phyloP scores from a whole-genome alignment of 2,888 invertebrate genomes.

The Drosophila subquinaria region DNA sequence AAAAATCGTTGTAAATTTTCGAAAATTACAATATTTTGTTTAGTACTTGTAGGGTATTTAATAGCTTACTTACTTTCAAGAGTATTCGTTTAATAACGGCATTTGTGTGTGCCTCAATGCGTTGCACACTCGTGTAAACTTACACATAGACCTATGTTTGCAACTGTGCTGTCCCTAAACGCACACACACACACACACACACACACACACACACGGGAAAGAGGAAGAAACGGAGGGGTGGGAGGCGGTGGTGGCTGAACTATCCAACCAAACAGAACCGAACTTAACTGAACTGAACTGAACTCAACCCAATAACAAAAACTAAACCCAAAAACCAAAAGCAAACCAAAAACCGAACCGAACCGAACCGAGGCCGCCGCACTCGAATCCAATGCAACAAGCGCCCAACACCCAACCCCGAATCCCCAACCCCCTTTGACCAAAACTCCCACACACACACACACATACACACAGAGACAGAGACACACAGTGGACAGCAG shows the following conservation, averaged over 20 bases:
- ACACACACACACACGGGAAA: not conserved
- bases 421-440: not conserved
- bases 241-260: not conserved
- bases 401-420: not conserved
- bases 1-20: too few species aligned
- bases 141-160: constrained; percentile 17
- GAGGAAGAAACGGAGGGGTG: not conserved
- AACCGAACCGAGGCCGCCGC: constrained; percentile 42
- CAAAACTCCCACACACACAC: constrained; percentile 6
- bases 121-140: constrained; percentile 2
- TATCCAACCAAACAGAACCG: constrained; percentile 24
- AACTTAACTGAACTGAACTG: constrained; percentile 17
- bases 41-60: too few species aligned
- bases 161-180: constrained; percentile 9
- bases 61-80: not conserved
- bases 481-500: constrained; percentile 30
- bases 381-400: constrained; percentile 30
- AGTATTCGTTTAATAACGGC: constrained; percentile 7
- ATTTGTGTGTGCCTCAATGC: not conserved
- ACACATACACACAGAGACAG: constrained; percentile 3
- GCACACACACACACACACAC: not conserved
- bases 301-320: constrained; percentile 17
- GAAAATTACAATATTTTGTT: too few species aligned
- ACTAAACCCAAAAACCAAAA: constrained; percentile 28
- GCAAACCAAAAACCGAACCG: constrained; percentile 34